Base-by-base conservation (phyloP, 2,888 invertebrate species). In the Trichacis sp. region DNA sequence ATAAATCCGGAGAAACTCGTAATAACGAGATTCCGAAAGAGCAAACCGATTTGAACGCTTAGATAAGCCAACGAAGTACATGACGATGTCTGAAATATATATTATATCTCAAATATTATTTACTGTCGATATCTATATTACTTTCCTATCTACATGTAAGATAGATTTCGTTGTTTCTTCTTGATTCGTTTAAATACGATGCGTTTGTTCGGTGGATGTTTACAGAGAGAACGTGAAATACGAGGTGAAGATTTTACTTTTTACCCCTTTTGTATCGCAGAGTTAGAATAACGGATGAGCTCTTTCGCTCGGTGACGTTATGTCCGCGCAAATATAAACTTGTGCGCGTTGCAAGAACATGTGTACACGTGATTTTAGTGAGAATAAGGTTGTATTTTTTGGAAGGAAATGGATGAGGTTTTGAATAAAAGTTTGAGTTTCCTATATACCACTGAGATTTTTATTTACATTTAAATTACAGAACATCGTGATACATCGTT, bases 11-110 rank as follows among this genome's bases (percentile, higher is more conserved):
- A n/a, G n/a, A n/a, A n/a, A n/a, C n/a, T n/a, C n/a, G n/a, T n/a
- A n/a, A 83, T 58, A 85, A 86, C 66, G 81, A 82, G 55, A 81
- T 84, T 42, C 76, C 82, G 45, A 78, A 78, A 55, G 74, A 64
- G 30, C 74, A 77, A 61, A 74, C 73, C n/a, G 82, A 83, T 1
- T 70, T 84, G 20, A 75, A 68, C 42, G 82, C 82, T 69, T 83
- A 73, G 66, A 19, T 51, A 36, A n/a, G n/a, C n/a, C n/a, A n/a
- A n/a, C n/a, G n/a, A n/a, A n/a, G n/a, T n/a, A n/a, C n/a, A n/a
- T n/a, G n/a, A n/a, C n/a, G n/a, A n/a, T n/a, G n/a, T n/a, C n/a
- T n/a, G n/a, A n/a, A n/a, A n/a, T n/a, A n/a, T n/a, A n/a, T n/a
- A n/a, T n/a, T n/a, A n/a, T n/a, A n/a, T n/a, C n/a, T n/a, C n/a